Conservation (phyloP, 2,888 invertebrate species). For the Netelia fuscicornis region DNA sequence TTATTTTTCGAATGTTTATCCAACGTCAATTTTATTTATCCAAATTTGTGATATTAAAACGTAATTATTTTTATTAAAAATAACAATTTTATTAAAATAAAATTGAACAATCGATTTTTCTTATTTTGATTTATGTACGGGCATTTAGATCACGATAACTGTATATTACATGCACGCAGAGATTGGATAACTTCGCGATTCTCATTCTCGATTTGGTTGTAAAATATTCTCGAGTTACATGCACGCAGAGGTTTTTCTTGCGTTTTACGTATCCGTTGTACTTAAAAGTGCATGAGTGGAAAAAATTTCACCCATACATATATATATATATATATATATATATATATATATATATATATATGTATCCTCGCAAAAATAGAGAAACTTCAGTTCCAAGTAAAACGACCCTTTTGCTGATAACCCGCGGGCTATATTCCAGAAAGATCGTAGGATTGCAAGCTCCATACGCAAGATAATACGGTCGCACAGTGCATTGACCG, state of each 20-base stretch:
- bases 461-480: neutral
- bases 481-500: neutral
- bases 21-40: no score
- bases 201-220: neutral
- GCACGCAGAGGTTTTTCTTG: conserved; percentile 1
- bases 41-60: no score
- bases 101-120: no score
- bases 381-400: conserved; percentile 20
- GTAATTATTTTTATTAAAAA: no score
- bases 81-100: no score
- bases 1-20: no score
- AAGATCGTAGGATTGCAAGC: conserved; percentile 33
- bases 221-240: neutral
- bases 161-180: conserved; percentile 20
- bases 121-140: no score
- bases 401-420: conserved; percentile 36
- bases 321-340: neutral
- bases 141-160: conserved; percentile 29
- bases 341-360: neutral
- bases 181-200: conserved; percentile 29
- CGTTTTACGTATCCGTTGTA: conserved; percentile 8
- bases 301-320: neutral
- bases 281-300: neutral
- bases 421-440: conserved; percentile 18
- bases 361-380: neutral